A percentile compares a stretch with the other conserved stretches of the same genome.
These are phyloP conservation scores for Dyspetes luteomarginatus DNA, from an alignment of 2,888 invertebrate species.

Conservation along the genomic window DNA sequence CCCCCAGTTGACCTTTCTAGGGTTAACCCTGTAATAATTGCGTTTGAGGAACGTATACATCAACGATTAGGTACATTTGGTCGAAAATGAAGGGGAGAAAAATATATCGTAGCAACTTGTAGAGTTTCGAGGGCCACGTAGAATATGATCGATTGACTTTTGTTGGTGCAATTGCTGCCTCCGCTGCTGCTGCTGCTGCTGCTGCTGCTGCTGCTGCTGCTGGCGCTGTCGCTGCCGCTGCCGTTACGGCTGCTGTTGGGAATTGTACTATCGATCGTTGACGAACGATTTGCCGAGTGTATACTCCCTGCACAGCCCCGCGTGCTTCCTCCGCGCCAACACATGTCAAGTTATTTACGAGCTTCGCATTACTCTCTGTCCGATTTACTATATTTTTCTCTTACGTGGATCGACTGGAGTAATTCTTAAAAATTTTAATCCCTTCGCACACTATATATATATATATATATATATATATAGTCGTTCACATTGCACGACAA, in stretches of 20 bases:
- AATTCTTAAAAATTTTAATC: slow-evolving; percentile 71
- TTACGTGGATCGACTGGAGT: slow-evolving; percentile 79
- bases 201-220: slow-evolving; percentile 24
- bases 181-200: slow-evolving; percentile 17
- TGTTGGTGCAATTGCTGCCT: slow-evolving; percentile 48
- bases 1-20: too few species aligned
- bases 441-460: too few species aligned
- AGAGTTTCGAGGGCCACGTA: slow-evolving; percentile 37
- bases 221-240: slow-evolving; percentile 42
- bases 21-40: not conserved
- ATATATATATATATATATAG: too few species aligned
- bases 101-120: slow-evolving; percentile 28
- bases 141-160: slow-evolving; percentile 52
- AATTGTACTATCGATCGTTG: slow-evolving; percentile 78
- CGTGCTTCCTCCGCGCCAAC: slow-evolving; percentile 77
- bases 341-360: slow-evolving; percentile 82
- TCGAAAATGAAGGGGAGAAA: not conserved
- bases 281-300: slow-evolving; percentile 78
- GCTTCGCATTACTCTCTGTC: slow-evolving; percentile 79
- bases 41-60: not conserved
- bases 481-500: not conserved
- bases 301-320: slow-evolving; percentile 74
- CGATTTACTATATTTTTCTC: slow-evolving; percentile 80
- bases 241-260: slow-evolving; percentile 15
- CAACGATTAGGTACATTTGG: not conserved